Percentiles rank a stretch among this genome's conserved stretches.
Conservation (phyloP, 1,140 invertebrate genomes). For the Macrobrachium nipponense region DNA sequence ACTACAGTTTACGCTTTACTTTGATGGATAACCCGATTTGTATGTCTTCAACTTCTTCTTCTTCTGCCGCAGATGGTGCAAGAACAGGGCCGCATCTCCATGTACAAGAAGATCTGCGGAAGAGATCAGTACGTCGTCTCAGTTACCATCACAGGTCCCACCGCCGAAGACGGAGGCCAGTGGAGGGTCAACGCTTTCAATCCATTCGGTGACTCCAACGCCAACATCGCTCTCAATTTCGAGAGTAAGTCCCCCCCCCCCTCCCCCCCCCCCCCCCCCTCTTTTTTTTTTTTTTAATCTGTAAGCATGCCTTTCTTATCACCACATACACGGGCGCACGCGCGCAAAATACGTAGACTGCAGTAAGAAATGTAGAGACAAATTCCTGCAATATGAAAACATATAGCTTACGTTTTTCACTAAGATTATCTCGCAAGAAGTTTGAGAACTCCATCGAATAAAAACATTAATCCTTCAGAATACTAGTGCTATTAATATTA, state of each 20-base stretch:
- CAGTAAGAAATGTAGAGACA: no score
- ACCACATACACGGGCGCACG: background rate
- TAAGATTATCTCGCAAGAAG: no score
- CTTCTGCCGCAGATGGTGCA: slow-evolving; percentile 51
- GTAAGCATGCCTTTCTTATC: background rate
- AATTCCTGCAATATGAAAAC: no score
- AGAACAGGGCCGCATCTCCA: slow-evolving; percentile 62
- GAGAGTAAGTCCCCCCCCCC: slow-evolving; percentile 68
- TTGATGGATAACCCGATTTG: background rate
- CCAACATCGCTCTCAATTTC: slow-evolving; percentile 99
- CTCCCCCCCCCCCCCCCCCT: no score
- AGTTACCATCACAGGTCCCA: slow-evolving; percentile 93
- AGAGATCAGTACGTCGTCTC: slow-evolving; percentile 92
- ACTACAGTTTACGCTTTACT: no score
- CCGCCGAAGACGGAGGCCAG: slow-evolving; percentile 94
- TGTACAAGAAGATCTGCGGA: slow-evolving; percentile 71
- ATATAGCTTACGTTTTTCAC: no score
- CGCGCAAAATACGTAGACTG: background rate
- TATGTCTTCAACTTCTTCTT: background rate
- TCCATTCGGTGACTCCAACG: slow-evolving; percentile 98
- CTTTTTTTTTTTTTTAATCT: no score
- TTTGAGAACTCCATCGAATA: no score
- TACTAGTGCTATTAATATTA: no score
- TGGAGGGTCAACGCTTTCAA: slow-evolving; percentile 99
- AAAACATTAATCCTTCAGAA: no score